Evolutionary conservation across 2,888 invertebrate genomes (phyloP), one percentile per base, ranked within the genome.

Genomic region (Nineta flava): DNA sequence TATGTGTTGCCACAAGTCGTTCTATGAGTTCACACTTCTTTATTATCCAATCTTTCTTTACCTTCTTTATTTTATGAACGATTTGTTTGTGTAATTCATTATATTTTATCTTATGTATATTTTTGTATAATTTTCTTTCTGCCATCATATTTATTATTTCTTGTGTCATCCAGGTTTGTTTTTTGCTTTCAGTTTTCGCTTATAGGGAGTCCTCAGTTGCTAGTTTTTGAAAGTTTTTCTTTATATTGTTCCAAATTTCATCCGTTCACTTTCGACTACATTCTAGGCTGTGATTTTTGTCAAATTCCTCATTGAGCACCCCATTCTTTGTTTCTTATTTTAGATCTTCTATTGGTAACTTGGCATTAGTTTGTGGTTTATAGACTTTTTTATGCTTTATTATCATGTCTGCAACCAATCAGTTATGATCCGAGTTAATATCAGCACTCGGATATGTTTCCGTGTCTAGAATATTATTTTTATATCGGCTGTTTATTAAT

Each of bases 401-500:
- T 49, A 26, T 54, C 15, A 49, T 47, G 5, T 41, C 47, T 10
- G 21, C 46, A 48, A 54, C 32, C 34, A 55, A 26, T 19, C 52
- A 53, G 45, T 51, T 55, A 47, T 57, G 56, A 46, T 58, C 55
- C 1, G 56, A 54, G 13, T 16, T 31, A 32, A n/a, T n/a, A n/a
- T n/a, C n/a, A 54, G 53, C 53, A n/a, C 56, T 54, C 19, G 55
- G 54, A 47, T 55, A 55, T 9, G 57, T 54, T 54, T 55, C 56
- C 3, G 35, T 50, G 12, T 46, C 46, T 43, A 41, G 53, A 10
- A 56, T 46, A 10, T 50, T 32, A 43, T 55, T 55, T 46, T 50
- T 51, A 50, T 44, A 56, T 48, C 56, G 47, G 40, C 53, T 51
- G 43, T 57, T 55, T 32, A 58, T 54, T 31, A 54, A 40, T 4